A percentile compares a stretch with the other conserved stretches of the same genome.
Conservation (phyloP, 35 echinoderm and acorn worm species). For the Strongylocentrotus purpuratus region DNA sequence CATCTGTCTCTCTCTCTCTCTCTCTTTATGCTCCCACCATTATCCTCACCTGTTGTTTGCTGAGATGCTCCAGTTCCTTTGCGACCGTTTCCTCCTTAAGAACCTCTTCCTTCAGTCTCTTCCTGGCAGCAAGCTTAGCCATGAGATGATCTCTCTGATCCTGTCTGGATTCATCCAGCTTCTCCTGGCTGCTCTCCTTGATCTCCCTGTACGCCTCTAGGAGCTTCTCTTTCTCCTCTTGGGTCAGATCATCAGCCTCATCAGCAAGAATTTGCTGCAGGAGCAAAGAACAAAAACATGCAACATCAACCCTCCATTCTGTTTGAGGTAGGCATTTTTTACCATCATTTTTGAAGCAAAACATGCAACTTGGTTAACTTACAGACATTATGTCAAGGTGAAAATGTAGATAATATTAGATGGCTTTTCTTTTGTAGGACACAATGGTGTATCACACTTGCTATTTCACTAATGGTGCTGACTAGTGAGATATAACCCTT, state of each 20-base stretch:
- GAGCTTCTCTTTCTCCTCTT: slow-evolving; percentile 65
- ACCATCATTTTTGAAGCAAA: no score
- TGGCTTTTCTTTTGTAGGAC: no score
- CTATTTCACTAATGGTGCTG: no score
- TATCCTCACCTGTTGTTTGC: slow-evolving; percentile 77
- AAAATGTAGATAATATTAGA: no score
- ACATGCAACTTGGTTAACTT: no score
- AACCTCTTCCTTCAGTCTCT: slow-evolving; percentile 77
- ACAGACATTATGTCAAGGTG: no score
- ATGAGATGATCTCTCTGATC: slow-evolving; percentile 64
- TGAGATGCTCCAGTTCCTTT: slow-evolving; percentile 88
- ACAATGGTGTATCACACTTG: no score
- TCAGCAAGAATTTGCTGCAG: slow-evolving; percentile 41
- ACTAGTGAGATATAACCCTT: no score
- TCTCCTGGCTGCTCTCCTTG: slow-evolving; percentile 33
- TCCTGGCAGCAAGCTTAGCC: slow-evolving; percentile 83
- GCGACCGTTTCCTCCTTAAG: slow-evolving; percentile 75
- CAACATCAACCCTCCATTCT: neutral
- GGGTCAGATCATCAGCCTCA: slow-evolving; percentile 30
- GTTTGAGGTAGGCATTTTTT: neutral
- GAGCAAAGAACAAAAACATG: neutral
- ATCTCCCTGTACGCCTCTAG: slow-evolving; percentile 66
- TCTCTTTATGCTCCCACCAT: neutral
- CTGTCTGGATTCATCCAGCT: slow-evolving; percentile 29
- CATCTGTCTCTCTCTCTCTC: no score